Conservation (phyloP, 2,888 invertebrate genomes). For the Drosophila neonasuta region DNA sequence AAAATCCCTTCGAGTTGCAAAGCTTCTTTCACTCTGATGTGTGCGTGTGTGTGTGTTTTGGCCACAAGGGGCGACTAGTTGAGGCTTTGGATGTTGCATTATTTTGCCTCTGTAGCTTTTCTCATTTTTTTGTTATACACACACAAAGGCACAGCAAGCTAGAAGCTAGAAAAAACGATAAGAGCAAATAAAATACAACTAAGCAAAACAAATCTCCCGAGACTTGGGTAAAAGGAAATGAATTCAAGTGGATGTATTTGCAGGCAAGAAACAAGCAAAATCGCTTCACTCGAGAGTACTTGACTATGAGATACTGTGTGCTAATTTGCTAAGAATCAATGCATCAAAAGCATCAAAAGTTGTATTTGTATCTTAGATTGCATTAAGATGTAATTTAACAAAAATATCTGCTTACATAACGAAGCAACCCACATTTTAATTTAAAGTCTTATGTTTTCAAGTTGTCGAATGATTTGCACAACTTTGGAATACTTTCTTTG, state of each 20-base stretch:
- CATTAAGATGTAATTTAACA: too few relatives aligned
- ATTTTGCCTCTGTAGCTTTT: slow-evolving; percentile 18
- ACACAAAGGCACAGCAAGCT: slow-evolving; percentile 70
- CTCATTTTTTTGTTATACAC: slow-evolving; percentile 49
- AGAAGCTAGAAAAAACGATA: slow-evolving; percentile 65
- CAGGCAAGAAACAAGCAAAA: slow-evolving; percentile 23
- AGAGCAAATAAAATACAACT: slow-evolving; percentile 40
- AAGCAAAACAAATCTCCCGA: slow-evolving; percentile 61
- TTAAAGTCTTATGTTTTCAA: too few relatives aligned
- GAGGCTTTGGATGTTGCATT: slow-evolving; percentile 38
- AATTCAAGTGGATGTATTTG: slow-evolving; percentile 62
- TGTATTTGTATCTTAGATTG: too few relatives aligned
- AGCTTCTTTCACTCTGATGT: slow-evolving; percentile 42
- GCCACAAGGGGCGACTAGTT: slow-evolving; percentile 13
- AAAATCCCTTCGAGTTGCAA: slow-evolving; percentile 61
- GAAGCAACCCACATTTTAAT: too few relatives aligned
- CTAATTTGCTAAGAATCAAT: too few relatives aligned
- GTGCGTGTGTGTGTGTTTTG: slow-evolving; percentile 12
- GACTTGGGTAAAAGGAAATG: slow-evolving; percentile 56
- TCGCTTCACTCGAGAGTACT: neutral
- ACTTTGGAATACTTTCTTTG: too few relatives aligned
- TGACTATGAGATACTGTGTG: too few relatives aligned
- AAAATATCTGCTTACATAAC: too few relatives aligned
- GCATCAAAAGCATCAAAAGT: neutral
- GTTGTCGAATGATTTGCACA: too few relatives aligned